These are phyloP conservation scores for Ciona savignyi DNA, from an alignment of 23 tunicate species.

Conservation along the genomic window DNA sequence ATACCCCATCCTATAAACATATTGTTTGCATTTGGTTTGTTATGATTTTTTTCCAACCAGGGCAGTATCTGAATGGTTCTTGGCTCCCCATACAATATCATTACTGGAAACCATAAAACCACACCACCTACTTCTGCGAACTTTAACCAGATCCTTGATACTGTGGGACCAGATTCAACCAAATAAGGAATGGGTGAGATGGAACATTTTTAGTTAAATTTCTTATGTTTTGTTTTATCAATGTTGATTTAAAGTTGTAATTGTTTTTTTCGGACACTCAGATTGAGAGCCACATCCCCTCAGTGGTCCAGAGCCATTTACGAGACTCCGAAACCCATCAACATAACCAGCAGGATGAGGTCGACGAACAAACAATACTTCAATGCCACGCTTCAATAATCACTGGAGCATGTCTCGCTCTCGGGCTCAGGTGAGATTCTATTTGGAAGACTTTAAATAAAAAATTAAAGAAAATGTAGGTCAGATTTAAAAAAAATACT, in stretches of 20 bases:
- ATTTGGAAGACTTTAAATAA: not conserved
- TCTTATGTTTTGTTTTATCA: not conserved
- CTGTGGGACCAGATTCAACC: conserved; percentile 73
- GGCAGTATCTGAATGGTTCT: conserved; percentile 89
- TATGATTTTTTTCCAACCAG: conserved; percentile 31
- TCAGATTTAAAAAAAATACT: not conserved
- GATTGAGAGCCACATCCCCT: conserved; percentile 64
- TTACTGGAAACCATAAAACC: conserved; percentile 76
- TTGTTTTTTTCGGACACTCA: not conserved
- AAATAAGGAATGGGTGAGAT: conserved; percentile 50
- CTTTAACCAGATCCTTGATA: conserved; percentile 56
- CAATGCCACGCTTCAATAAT: conserved; percentile 87
- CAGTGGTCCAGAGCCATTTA: conserved; percentile 39
- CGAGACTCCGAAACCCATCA: conserved; percentile 14
- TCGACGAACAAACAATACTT: conserved; percentile 55
- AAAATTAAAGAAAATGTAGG: not conserved
- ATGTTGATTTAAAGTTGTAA: not conserved
- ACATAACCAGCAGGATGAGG: conserved; percentile 3
- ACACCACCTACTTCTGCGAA: conserved; percentile 71
- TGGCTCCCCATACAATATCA: conserved; percentile 63
- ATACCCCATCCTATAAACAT: no score
- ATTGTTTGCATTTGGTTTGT: no score
- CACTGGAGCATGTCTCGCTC: conserved; percentile 80
- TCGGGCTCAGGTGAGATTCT: conserved; percentile 76
- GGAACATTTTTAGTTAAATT: not conserved